Evolutionary conservation across 37 sponge, comb jelly and placozoan genomes (phyloP), one percentile per base, ranked within the genome.

Genomic region (Aphrocallistes beatrix): DNA sequence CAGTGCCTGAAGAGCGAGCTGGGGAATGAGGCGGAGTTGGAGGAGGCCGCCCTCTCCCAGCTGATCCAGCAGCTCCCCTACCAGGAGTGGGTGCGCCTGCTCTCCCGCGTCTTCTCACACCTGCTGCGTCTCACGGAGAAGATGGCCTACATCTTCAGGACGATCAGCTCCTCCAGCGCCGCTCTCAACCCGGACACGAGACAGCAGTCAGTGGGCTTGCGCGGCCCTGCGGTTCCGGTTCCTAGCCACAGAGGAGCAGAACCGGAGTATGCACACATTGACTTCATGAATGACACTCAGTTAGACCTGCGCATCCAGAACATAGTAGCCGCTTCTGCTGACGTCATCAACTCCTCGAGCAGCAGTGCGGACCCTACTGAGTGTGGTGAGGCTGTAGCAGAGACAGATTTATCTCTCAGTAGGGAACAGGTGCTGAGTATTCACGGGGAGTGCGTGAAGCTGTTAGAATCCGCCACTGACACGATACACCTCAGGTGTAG

Each of bases 401-500:
- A 90, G 19, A 90, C 92, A 39, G 82, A 88, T 6, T 60, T 19
- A 19, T 60, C 75, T 13, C 75, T 60, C 75, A 60, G 28, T 13
- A 3, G 34, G 17, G 75, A 60, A 13, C 75, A 60, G 34, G 75
- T 60, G 34, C 75, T 25, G 34, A 30, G 28, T 3, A 60, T 60
- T 25, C 75, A 60, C 3, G n/a, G 6, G 3, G 28, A 60, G 34
- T 60, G 75, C 34, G n/a, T 60, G 75, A 91, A 93, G 85, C 36
- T 94, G 37, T 38, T 94, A 37, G 39, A 75, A 51, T 83, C 91
- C 6, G 87, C 89, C 8, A 93, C 93, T 85, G 91, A 92, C 48
- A 86, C 92, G 25, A 69, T 91, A 21, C 97, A 96, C 40, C 82
- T 89, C 8, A 87, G 97, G 36, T 96, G 94, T 84, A 87, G 93